Evolutionary conservation across 2,888 invertebrate species (phyloP).

Genomic region (Machimus rusticus): DNA sequence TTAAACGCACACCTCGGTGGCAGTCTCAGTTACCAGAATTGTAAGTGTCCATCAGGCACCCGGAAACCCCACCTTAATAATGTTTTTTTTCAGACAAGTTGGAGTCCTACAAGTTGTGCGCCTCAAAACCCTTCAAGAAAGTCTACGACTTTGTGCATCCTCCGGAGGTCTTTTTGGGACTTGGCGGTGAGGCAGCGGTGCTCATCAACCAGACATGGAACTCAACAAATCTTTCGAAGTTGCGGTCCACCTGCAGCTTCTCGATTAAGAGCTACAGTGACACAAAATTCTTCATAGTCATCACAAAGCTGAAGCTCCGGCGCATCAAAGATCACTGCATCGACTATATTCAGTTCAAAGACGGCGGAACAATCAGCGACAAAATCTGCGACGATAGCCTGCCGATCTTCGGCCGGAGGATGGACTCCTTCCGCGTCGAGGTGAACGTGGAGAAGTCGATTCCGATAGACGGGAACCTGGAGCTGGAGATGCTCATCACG

Average conservation of each 20-base stretch:
- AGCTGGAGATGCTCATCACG: conserved; percentile 58
- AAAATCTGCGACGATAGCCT: conserved; percentile 3
- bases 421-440: background rate
- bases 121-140: background rate
- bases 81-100: background rate
- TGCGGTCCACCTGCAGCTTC: conserved; percentile 58
- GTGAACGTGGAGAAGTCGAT: background rate
- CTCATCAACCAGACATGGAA: conserved; percentile 59
- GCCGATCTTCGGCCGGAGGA: conserved; percentile 1
- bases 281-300: conserved; percentile 58
- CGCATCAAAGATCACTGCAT: conserved; percentile 53
- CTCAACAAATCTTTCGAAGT: conserved; percentile 54
- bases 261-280: conserved; percentile 55
- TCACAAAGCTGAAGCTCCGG: conserved; percentile 58
- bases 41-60: background rate
- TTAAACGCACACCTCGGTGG: background rate
- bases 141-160: background rate
- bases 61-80: background rate
- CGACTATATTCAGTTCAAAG: conserved; percentile 57
- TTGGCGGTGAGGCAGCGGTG: conserved; percentile 57
- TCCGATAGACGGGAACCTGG: conserved; percentile 54
- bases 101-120: conserved; percentile 4
- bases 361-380: background rate
- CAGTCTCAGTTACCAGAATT: background rate
- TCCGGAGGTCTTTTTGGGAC: conserved; percentile 55